Evolutionary conservation across 2,797 vertebrate species (phyloP), one percentile per base, ranked within the genome.

Genomic region (Pitangus sulphuratus): DNA sequence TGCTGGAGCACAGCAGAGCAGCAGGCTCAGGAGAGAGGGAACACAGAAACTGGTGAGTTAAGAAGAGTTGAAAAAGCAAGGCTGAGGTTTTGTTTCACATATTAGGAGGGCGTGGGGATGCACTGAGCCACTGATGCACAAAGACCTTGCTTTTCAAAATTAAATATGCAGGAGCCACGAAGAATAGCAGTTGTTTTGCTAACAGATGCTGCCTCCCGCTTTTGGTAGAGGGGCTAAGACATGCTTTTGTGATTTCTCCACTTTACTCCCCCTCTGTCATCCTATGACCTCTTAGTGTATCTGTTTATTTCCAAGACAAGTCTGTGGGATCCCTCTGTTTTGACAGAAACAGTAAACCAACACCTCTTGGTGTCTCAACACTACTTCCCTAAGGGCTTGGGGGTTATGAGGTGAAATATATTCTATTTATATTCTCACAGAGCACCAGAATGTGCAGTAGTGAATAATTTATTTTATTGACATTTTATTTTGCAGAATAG

Each of bases 381-480:
- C 37, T 6, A 3, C 69, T 86, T 83, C 54, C 20, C 35, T 58
- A 68, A 78, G 26, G 50, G 13, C 40, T 79, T 87, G 33, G 8
- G 51, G 37, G 24, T 88, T 84, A 70, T 39, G n/a, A 82, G 44
- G 42, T 70, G 60, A 91, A 90, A 61, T 53, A 50, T 17, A 40
- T 77, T 15, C 12, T 61, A 31, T 85, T 94, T 84, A 16, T 89
- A 68, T 64, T 81, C 77, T 74, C 54, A 80, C 1, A 50, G 47
- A 93, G 35, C 44, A 88, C n/a, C 40, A 90, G 31, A 79, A 53
- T 89, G 62, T 96, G 88, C 91, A 76, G 70, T 48, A 48, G 20
- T 79, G 74, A 95, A 94, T 92, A 93, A 92, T 97, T 96, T 74
- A 79, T 88, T 97, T 96, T 95, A 95, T 91, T 97, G 66, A 74